Evolutionary conservation across 1,140 invertebrate species (phyloP), one percentile per base, ranked within the genome.

Genomic region (Leguminivora glycinivorella): DNA sequence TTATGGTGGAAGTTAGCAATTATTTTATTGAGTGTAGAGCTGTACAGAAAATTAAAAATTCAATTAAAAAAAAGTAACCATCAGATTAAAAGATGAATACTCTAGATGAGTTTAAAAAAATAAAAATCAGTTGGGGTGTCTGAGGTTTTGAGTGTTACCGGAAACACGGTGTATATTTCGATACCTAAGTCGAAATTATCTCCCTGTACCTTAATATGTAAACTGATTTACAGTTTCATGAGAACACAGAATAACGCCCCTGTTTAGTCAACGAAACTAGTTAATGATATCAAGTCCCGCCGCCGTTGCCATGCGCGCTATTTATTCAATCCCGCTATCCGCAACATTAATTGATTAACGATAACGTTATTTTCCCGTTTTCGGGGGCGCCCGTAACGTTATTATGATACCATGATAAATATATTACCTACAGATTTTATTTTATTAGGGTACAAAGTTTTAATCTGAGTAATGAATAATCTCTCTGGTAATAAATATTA

Each of bases 331-430:
- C 63, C 29, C 72, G 66, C 47, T 56, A 26, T 29, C 58, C 58
- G 58, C 26, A 29, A 63, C 26, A 34, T 43, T 75, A 80, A 82
- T 76, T 78, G 74, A 77, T 72, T 80, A 71, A 80, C 67, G 73
- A 76, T 70, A 47, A 63, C 58, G 70, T 70, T 69, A 69, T 69
- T 66, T 70, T 60, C 60, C 58, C 58, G 26, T 31, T 63, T 63
- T 63, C 58, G 58, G 58, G 58, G 5, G 58, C 58, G 58, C 26
- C 26, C 0, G 24, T 63, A 29, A 63, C 14, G 25, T 63, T 29
- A 63, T 63, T 63, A 63, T 1, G 58, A 63, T 63, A 29, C 4
- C 34, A 34, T 63, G 58, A 63, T 63, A 63, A 63, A 63, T n/a
- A 31, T 4, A 63, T 63, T 63, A 63, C 58, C n/a, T n/a, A 17